Base-by-base conservation (phyloP, 2,797 vertebrate species). In the Acanthiza pusilla region DNA sequence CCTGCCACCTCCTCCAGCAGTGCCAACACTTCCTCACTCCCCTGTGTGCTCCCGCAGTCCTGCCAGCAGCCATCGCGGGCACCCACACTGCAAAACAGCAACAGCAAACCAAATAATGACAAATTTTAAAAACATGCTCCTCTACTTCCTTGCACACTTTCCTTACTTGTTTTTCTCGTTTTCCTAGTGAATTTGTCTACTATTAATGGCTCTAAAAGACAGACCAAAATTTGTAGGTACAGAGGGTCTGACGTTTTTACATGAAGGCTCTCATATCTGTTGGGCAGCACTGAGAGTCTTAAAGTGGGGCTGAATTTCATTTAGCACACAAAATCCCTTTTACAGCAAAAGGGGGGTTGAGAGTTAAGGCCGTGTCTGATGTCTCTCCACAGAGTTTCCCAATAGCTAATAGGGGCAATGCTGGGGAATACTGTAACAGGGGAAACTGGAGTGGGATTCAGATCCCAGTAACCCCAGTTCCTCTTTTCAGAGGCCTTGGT, bases 51-150 rank as follows among this genome's bases (percentile, higher is more conserved):
- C 55, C 87, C 3, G 1, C 62, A 62, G 48, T 17, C 53, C 51
- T 1, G 2, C 45, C 42, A 51, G 38, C 1, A 0, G n/a, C 61
- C 17, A 2, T 25, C 54, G 42, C 0, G 0, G 60, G 42, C 70
- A 65, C 54, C n/a, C 71, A 2, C 4, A 0, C 2, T 3, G 57
- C 29, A 30, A 45, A 91, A 68, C 45, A 79, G 57, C 72, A 48
- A 65, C 57, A 80, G 62, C 84, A 70, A 62, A 30, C 42, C 65
- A 66, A 57, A 66, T n/a, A 10, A 29, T 34, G 53, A 48, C 34
- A 72, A 5, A 48, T 51, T 50, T 78, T 15, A 48, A 60, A 89
- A 78, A 54, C 19, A 19, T 23, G 13, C 32, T 53, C 13, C 58
- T 78, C 34, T 80, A 8, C 81, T 89, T 81, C 82, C 73, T 42